These are phyloP conservation scores for Archaeoteleia sp. DNA, from an alignment of 2,888 invertebrate genomes.

Conservation along the genomic window DNA sequence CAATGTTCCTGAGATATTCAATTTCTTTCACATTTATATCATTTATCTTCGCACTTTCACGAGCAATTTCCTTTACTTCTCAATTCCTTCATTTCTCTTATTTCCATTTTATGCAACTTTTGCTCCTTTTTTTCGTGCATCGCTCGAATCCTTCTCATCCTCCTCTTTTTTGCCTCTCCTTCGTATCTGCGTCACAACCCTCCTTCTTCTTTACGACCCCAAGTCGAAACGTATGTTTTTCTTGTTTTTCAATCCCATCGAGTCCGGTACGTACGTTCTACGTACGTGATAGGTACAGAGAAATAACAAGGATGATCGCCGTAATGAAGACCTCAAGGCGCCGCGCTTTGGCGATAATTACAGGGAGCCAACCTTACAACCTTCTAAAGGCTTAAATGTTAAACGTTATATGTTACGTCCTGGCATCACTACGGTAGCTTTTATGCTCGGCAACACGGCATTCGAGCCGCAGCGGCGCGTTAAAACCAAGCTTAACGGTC, in stretches of 20 bases:
- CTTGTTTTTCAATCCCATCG: slow-evolving; percentile 49
- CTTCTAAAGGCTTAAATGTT: slow-evolving; percentile 75
- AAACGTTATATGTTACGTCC: slow-evolving; percentile 71
- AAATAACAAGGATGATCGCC: slow-evolving; percentile 73
- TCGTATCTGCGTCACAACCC: slow-evolving; percentile 29
- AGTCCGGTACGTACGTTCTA: slow-evolving; percentile 49
- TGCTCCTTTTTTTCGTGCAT: slow-evolving; percentile 3
- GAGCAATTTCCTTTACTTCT: slow-evolving; percentile 4
- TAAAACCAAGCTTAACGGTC: slow-evolving; percentile 51
- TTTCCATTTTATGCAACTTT: slow-evolving; percentile 13
- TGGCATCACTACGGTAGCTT: slow-evolving; percentile 71
- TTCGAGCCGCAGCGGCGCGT: slow-evolving; percentile 48
- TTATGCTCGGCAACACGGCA: slow-evolving; percentile 65
- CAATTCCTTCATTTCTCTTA: slow-evolving; percentile 21
- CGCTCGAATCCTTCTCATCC: slow-evolving; percentile 8
- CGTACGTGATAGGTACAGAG: slow-evolving; percentile 65
- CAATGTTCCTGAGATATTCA: no score
- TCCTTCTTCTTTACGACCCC: slow-evolving; percentile 61
- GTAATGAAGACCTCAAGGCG: slow-evolving; percentile 76
- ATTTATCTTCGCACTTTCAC: slow-evolving; percentile 11
- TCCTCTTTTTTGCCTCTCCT: slow-evolving; percentile 14
- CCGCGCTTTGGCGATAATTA: slow-evolving; percentile 75
- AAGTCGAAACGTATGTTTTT: slow-evolving; percentile 53
- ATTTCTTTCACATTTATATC: slow-evolving; percentile 2
- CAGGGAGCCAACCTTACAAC: slow-evolving; percentile 75